These are phyloP conservation scores for Myotis davidii DNA, from an alignment of 2,113 vertebrate genomes.

Conservation along the genomic window DNA sequence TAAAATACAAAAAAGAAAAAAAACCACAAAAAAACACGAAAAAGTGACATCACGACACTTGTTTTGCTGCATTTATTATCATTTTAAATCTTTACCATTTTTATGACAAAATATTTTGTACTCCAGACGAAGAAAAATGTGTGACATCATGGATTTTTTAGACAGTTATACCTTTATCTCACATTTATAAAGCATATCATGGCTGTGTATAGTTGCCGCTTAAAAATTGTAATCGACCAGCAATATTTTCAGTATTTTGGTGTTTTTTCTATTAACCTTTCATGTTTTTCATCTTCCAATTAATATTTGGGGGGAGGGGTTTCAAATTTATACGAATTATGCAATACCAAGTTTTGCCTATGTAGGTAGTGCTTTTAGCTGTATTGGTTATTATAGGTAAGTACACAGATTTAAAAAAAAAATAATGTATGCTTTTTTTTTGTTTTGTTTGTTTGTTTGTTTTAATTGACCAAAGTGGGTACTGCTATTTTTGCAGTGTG, in stretches of 20 bases:
- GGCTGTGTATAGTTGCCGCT: constrained; percentile 99
- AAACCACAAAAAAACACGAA: constrained; percentile 64
- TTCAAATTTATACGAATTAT: constrained; percentile 99
- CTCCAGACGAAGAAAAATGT: constrained; percentile 94
- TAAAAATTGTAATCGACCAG: constrained; percentile 99
- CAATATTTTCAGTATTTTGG: constrained; percentile 98
- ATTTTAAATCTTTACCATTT: constrained; percentile 99
- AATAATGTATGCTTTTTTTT: constrained; percentile 92
- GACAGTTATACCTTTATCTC: constrained; percentile 98
- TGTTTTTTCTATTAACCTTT: constrained; percentile 96
- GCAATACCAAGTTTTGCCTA: constrained; percentile 99
- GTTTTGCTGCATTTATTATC: constrained; percentile 99
- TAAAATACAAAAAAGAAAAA: constrained; percentile 82
- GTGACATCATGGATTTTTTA: constrained; percentile 99
- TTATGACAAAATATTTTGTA: constrained; percentile 99
- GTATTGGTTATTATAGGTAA: constrained; percentile 99
- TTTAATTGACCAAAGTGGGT: constrained; percentile 99
- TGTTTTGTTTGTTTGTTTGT: constrained; percentile 85
- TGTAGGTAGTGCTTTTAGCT: constrained; percentile 99
- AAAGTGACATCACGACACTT: constrained; percentile 98
- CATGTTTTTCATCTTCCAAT: constrained; percentile 98
- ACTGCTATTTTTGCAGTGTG: constrained; percentile 99
- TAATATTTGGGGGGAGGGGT: constrained; percentile 97
- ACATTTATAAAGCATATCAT: constrained; percentile 99
- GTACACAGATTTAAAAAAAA: constrained; percentile 92